Conservation (phyloP, 2,113 vertebrate species). For the Hemichromis elongatus region DNA sequence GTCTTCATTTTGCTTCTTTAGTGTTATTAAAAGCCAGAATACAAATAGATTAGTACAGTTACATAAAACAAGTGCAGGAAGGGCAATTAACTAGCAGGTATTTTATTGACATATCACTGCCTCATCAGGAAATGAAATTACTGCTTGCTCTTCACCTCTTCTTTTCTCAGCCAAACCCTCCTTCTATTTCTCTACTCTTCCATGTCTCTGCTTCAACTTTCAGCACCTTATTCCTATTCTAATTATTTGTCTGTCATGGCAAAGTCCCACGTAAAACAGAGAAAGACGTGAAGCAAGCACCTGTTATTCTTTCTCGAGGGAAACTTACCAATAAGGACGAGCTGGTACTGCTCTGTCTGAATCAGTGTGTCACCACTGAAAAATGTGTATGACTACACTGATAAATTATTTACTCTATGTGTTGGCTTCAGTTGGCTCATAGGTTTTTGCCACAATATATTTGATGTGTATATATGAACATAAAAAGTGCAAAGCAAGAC, state of each 20-base stretch:
- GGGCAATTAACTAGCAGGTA: neutral
- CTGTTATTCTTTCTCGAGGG: neutral
- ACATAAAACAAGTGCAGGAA: neutral
- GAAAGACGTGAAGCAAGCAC: neutral
- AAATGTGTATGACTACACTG: neutral
- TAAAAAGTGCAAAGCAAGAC: neutral
- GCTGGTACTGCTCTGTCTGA: neutral
- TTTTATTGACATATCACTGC: neutral
- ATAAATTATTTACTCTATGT: slow-evolving; percentile 45
- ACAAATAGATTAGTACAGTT: neutral
- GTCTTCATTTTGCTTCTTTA: neutral
- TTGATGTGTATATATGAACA: neutral
- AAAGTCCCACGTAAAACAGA: neutral
- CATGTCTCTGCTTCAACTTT: neutral
- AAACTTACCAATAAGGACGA: neutral
- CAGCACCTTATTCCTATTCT: neutral
- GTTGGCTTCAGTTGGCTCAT: neutral
- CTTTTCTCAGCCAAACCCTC: neutral
- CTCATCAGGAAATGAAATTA: neutral
- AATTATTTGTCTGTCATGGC: neutral
- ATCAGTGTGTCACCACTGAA: neutral
- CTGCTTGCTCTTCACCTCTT: neutral
- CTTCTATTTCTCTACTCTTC: neutral
- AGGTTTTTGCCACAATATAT: neutral
- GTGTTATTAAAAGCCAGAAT: neutral